Evolutionary conservation across 2,888 invertebrate species (phyloP), one percentile per base, ranked within the genome.

Genomic region (Acanthosepion lycidas): DNA sequence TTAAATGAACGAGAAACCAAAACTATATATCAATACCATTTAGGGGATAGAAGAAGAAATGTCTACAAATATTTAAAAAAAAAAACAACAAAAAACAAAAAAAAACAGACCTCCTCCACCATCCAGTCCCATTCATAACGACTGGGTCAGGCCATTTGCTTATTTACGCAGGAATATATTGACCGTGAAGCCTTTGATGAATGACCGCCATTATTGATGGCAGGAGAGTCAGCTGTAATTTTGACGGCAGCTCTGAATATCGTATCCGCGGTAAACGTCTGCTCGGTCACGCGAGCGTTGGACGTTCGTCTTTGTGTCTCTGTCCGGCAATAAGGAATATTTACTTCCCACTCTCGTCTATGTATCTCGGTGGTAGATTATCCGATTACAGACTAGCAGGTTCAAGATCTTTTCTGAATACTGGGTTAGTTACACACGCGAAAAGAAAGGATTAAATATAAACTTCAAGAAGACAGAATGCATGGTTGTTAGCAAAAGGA

Each of bases 141-240:
- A 78, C n/a, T 15, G 78, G n/a, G n/a, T 78, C 78, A n/a, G n/a
- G 9, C n/a, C 78, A 78, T 78, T 78, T 78, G n/a, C n/a, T 33
- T 78, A 78, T 78, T 78, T 78, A 78, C 78, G n/a, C n/a, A 33
- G n/a, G 12, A 33, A n/a, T 15, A 78, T n/a, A 78, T 78, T 78
- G 78, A 78, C 78, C n/a, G n/a, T 78, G 78, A 33, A n/a, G 78
- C 78, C 78, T n/a, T 78, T 78, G n/a, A 78, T n/a, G n/a, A 78
- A 78, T 33, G n/a, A 18, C n/a, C 23, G n/a, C 15, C 78, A 78
- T 78, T 78, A 78, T 33, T 4, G n/a, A n/a, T 78, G n/a, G n/a
- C n/a, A 33, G 28, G 64, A 20, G 26, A 8, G 64, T 64, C 15
- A 64, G 12, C 15, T 4, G 15, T 78, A n/a, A 33, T 78, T 78